A percentile compares a stretch with the other conserved stretches of the same genome.
phyloP scores from a whole-genome alignment of 1,140 invertebrate genomes.

The Heliconius himera region DNA sequence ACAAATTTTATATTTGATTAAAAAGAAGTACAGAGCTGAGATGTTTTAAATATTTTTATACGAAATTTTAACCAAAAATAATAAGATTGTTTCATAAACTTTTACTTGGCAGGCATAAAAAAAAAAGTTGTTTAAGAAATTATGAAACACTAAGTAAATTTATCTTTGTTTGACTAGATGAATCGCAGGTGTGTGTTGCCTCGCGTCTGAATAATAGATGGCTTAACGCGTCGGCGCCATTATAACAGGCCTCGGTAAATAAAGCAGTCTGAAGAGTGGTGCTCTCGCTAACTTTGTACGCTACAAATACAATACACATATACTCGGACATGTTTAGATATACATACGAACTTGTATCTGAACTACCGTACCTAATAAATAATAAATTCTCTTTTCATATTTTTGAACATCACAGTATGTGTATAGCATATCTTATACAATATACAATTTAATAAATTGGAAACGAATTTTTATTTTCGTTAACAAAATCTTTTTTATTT shows the following conservation, averaged over 20 bases:
- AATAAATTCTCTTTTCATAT: neutral
- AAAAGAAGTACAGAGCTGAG: no score
- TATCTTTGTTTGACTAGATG: conserved; percentile 9
- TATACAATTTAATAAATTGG: no score
- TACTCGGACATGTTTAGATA: neutral
- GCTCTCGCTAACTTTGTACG: neutral
- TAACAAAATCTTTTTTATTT: no score
- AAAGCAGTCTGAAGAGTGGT: conserved; percentile 7
- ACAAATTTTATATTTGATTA: no score
- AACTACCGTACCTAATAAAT: neutral
- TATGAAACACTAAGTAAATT: conserved; percentile 7
- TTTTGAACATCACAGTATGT: neutral
- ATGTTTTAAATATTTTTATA: no score
- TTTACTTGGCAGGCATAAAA: neutral
- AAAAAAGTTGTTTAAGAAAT: conserved; percentile 4
- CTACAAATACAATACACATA: neutral
- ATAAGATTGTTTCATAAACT: no score
- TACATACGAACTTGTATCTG: neutral
- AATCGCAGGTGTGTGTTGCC: conserved; percentile 21
- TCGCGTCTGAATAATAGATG: conserved; percentile 18
- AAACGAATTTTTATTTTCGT: no score
- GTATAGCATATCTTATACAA: no score
- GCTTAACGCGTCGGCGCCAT: conserved; percentile 7
- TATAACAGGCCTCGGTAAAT: conserved; percentile 15
- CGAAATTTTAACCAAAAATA: no score